Conservation (phyloP, 2,888 invertebrate species). For the Agonopterix heracliana region DNA sequence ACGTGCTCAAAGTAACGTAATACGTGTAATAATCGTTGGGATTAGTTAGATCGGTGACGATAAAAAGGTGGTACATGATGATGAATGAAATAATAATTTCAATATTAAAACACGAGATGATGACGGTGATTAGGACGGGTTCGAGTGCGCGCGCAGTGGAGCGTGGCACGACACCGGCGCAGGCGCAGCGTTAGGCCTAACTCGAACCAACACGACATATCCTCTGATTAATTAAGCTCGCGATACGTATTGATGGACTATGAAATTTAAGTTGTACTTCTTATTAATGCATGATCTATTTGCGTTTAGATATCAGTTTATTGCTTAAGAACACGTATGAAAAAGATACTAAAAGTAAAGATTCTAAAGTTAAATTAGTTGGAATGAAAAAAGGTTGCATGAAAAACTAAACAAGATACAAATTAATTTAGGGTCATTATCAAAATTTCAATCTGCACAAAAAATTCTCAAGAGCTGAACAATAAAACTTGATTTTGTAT, state of each 20-base stretch:
- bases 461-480: constrained; percentile 37
- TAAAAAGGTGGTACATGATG: constrained; percentile 51
- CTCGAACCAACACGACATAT: constrained; percentile 45
- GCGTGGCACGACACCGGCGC: constrained; percentile 50
- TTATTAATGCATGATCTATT: constrained; percentile 1
- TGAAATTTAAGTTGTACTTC: constrained; percentile 29
- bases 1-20: constrained; percentile 62
- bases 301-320: neutral
- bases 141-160: constrained; percentile 38
- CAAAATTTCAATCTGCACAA: constrained; percentile 44
- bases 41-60: constrained; percentile 64
- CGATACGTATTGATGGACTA: constrained; percentile 47
- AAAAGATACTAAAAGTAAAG: neutral
- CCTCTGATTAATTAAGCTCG: constrained; percentile 55
- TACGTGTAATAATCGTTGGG: constrained; percentile 65
- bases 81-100: constrained; percentile 69
- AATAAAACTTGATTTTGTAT: constrained; percentile 59
- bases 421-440: constrained; percentile 54
- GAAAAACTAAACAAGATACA: constrained; percentile 27
- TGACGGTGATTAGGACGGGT: constrained; percentile 51
- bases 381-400: constrained; percentile 5
- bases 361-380: neutral
- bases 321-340: neutral
- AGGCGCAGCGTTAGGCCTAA: constrained; percentile 64
- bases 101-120: constrained; percentile 60